Evolutionary conservation across 2,113 vertebrate species (phyloP).

Genomic region (Dicaeum eximium): DNA sequence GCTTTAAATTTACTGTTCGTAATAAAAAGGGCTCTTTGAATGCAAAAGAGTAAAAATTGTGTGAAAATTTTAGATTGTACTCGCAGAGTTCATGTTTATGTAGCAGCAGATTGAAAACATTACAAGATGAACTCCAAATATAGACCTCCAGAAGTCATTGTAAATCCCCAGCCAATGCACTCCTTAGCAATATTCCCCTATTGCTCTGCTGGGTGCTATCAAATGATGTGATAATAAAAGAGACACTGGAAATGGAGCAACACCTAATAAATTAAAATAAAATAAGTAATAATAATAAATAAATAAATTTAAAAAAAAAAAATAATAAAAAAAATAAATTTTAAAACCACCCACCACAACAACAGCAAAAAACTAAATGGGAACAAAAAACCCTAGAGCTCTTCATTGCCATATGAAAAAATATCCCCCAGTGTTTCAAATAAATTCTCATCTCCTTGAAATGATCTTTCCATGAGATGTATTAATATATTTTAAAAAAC

Average conservation of each 20-base stretch:
- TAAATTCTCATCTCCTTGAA: conserved; percentile 33
- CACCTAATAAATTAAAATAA: background rate
- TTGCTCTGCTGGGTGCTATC: conserved; percentile 25
- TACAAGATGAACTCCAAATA: background rate
- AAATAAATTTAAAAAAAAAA: background rate
- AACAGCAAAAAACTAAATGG: background rate
- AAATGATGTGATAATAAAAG: conserved; percentile 27
- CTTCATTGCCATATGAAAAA: conserved; percentile 9
- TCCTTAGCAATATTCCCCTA: conserved; percentile 7
- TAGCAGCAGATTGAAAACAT: conserved; percentile 11
- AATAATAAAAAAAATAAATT: background rate
- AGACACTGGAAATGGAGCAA: background rate
- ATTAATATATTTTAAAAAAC: background rate
- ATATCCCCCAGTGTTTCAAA: conserved; percentile 6
- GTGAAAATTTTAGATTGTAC: background rate
- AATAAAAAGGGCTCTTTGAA: background rate
- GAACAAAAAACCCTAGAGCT: background rate
- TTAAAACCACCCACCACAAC: background rate
- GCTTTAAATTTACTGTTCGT: background rate
- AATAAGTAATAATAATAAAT: background rate
- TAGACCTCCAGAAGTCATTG: conserved; percentile 1
- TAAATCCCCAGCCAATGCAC: background rate
- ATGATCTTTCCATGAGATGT: background rate
- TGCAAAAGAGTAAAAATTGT: background rate
- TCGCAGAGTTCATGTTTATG: background rate